Conservation (phyloP, 2,888 invertebrate genomes). For the Thecophora atra region DNA sequence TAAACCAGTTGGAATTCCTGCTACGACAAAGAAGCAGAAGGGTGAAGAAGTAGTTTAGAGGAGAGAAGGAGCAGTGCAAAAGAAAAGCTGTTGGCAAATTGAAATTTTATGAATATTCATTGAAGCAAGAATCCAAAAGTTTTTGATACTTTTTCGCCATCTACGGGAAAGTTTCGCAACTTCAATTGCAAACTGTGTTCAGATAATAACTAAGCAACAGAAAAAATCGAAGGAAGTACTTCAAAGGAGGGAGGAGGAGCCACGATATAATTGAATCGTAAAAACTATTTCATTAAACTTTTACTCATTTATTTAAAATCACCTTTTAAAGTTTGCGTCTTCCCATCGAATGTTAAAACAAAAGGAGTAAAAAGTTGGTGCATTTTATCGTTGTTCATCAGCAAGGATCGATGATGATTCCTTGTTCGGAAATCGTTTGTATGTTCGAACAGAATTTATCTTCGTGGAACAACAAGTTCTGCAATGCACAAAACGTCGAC, state of each 20-base stretch:
- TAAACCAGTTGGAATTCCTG: too few relatives aligned
- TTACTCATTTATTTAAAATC: background rate
- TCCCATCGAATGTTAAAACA: too few relatives aligned
- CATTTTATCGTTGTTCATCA: too few relatives aligned
- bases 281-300: background rate
- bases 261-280: background rate
- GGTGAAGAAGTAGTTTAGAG: too few relatives aligned
- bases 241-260: background rate
- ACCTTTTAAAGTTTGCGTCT: background rate
- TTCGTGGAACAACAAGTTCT: too few relatives aligned
- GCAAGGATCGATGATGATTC: too few relatives aligned
- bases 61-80: too few relatives aligned
- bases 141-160: conserved; percentile 1
- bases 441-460: too few relatives aligned
- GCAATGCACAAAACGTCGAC: too few relatives aligned
- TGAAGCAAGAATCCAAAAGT: background rate
- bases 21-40: too few relatives aligned
- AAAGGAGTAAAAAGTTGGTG: too few relatives aligned
- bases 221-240: background rate
- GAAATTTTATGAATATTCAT: conserved; percentile 7
- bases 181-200: background rate
- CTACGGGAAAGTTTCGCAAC: background rate
- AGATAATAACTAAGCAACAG: background rate
- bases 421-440: too few relatives aligned
- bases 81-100: background rate